These are phyloP conservation scores for Intellagama lesueurii DNA, from an alignment of 2,797 vertebrate species.

Conservation along the genomic window DNA sequence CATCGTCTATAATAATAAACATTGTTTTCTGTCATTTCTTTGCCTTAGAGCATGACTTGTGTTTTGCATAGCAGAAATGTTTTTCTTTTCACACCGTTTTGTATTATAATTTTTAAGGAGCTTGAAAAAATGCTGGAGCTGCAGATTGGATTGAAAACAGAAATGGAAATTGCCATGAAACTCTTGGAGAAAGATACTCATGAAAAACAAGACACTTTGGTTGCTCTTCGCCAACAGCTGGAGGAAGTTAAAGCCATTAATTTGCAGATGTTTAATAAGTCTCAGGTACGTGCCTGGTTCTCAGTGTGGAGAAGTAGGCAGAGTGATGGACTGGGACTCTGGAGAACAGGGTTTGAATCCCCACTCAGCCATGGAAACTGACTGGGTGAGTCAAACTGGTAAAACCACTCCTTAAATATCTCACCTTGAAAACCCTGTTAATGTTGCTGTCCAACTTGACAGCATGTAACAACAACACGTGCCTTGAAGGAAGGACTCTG, in stretches of 20 bases:
- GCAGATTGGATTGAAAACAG: constrained; percentile 93
- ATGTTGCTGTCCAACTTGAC: too few species aligned
- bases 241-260: constrained; percentile 97
- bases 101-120: constrained; percentile 82
- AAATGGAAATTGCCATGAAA: constrained; percentile 99
- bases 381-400: too few species aligned
- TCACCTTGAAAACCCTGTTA: too few species aligned
- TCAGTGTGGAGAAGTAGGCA: background rate
- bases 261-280: constrained; percentile 96
- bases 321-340: background rate
- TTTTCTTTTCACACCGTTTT: background rate
- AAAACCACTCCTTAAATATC: too few species aligned
- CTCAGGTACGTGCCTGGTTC: constrained; percentile 81
- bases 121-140: constrained; percentile 94
- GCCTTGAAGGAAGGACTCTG: background rate
- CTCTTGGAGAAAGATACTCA: constrained; percentile 96
- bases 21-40: background rate
- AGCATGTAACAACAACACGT: background rate
- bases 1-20: background rate
- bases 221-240: constrained; percentile 90
- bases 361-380: too few species aligned
- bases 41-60: background rate
- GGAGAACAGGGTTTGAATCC: too few species aligned
- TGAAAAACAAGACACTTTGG: constrained; percentile 95
- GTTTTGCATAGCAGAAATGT: background rate